Conservation (phyloP, 2,888 invertebrate genomes). For the Oxyteleia sp. region DNA sequence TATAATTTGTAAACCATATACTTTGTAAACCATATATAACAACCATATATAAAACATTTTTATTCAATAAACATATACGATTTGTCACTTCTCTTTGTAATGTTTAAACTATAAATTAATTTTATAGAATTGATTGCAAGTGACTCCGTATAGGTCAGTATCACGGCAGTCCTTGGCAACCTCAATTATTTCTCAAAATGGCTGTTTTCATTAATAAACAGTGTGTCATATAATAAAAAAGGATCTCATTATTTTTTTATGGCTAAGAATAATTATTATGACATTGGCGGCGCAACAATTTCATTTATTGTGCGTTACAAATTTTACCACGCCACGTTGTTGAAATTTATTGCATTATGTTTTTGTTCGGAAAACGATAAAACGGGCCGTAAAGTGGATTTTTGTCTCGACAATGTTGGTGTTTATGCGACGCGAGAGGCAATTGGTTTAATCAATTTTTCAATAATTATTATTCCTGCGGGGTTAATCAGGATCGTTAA, state of each 20-base stretch:
- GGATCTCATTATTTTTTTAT: slow-evolving; percentile 59
- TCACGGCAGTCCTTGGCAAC: no score
- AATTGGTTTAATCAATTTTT: no score
- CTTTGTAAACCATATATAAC: no score
- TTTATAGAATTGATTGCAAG: no score
- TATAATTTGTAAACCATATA: no score
- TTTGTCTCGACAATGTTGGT: slow-evolving; percentile 3
- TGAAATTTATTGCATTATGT: slow-evolving; percentile 4
- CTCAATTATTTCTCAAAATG: slow-evolving; percentile 56
- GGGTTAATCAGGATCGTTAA: no score
- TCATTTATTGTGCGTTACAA: slow-evolving; percentile 32
- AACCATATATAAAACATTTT: no score
- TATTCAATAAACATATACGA: no score
- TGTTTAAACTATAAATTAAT: no score
- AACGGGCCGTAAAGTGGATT: neutral
- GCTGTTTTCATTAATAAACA: slow-evolving; percentile 64
- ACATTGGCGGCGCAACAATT: slow-evolving; percentile 43
- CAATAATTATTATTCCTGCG: no score
- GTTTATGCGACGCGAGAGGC: neutral
- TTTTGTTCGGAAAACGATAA: slow-evolving; percentile 15
- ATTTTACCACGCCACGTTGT: slow-evolving; percentile 14
- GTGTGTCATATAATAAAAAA: slow-evolving; percentile 57
- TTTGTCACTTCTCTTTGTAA: no score
- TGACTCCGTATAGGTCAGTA: no score
- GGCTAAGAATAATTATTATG: slow-evolving; percentile 48